Base-by-base conservation (phyloP, 2,113 vertebrate species). In the Emydura subglobosa region DNA sequence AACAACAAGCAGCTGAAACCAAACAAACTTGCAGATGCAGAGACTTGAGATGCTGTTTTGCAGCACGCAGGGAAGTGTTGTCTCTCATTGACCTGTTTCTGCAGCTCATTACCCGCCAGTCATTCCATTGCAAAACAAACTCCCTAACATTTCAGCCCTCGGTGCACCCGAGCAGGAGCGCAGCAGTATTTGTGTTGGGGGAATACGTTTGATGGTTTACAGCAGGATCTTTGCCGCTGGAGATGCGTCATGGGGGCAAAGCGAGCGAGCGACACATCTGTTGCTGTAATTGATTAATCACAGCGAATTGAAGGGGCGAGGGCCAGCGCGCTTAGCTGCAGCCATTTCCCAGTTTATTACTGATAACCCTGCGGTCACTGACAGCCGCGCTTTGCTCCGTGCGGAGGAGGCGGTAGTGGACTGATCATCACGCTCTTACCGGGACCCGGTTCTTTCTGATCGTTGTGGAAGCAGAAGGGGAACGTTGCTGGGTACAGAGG, bases 91-190 rank as follows among this genome's bases (percentile, higher is more conserved):
- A 12, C 12, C 55, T 2, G 31, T 8, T 4, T 0, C 19, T 59
- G 6, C 2, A 2, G 76, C 74, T 7, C 74, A 5, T 25, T 47
- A 91, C 4, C 86, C 5, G 8, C 88, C 59, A 7, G 10, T 2
- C 2, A n/a, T 16, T 9, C n/a, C 39, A 0, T 0, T 3, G 34
- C 34, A 25, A 54, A 49, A 2, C 16, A 44, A 17, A 2, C 16
- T 22, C 44, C 78, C 29, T 31, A 19, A 19, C 65, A 7, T 21
- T n/a, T n/a, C 65, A 5, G 17, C 3, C 21, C 65, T 72, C 4
- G 34, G 19, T 72, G 65, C 65, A 34, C 19, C 31, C 65, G 39
- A 72, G 65, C 65, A 2, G 34, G 19, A n/a, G 65, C 16, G 65
- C 34, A 68, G 29, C 9, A 39, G 65, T 34, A n/a, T 9, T 31